phyloP scores from a whole-genome alignment of 1,140 invertebrate species.

The Drepana arcuata region DNA sequence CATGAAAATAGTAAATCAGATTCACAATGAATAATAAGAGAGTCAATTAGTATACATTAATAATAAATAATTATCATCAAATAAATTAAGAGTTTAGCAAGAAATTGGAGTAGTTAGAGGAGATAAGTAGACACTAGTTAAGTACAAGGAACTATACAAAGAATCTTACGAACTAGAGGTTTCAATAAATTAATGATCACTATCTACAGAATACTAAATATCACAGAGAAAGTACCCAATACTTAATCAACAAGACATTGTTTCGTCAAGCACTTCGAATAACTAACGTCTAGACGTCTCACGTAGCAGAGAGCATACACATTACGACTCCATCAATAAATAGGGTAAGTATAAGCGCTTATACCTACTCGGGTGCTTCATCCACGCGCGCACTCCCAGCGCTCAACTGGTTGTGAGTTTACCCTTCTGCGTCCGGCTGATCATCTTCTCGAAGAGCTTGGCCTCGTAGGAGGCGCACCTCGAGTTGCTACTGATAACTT shows the following conservation, averaged over 20 bases:
- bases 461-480: conserved; percentile 30
- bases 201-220: conserved; percentile 66
- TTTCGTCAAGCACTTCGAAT: conserved; percentile 51
- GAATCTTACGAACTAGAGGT: conserved; percentile 35
- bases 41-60: conserved; percentile 17
- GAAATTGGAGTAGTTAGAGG: conserved; percentile 12
- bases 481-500: conserved; percentile 25
- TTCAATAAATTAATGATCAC: conserved; percentile 64
- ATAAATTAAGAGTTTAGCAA: conserved; percentile 22
- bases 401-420: conserved; percentile 15
- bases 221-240: conserved; percentile 69
- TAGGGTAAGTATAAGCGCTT: too few relatives aligned
- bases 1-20: conserved; percentile 19
- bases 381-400: too few relatives aligned
- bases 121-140: conserved; percentile 18
- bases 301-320: conserved; percentile 44
- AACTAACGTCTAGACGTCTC: conserved; percentile 29
- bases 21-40: too few relatives aligned
- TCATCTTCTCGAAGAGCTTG: conserved; percentile 39
- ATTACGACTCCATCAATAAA: too few relatives aligned
- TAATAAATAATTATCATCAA: conserved; percentile 17
- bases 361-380: too few relatives aligned
- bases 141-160: conserved; percentile 50
- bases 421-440: conserved; percentile 18
- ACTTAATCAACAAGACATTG: conserved; percentile 58